A percentile compares a stretch with the other conserved stretches of the same genome.
These are phyloP conservation scores for Lasius fuliginosus DNA, from an alignment of 2,888 invertebrate species.

Conservation along the genomic window DNA sequence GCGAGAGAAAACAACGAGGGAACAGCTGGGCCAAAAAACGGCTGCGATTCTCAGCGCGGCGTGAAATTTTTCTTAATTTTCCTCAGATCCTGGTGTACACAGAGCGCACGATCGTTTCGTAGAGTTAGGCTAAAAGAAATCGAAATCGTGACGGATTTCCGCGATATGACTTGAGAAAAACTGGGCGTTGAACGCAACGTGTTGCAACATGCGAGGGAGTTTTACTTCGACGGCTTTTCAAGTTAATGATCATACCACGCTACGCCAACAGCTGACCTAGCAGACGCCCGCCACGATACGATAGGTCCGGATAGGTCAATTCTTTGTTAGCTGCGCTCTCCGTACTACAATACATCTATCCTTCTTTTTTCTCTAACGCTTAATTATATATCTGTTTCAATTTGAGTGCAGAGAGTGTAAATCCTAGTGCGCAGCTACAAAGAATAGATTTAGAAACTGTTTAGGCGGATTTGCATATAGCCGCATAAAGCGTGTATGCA, in stretches of 20 bases:
- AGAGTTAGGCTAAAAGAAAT: background rate
- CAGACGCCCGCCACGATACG: conserved; percentile 70
- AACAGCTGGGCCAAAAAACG: background rate
- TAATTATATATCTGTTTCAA: background rate
- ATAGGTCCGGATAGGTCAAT: conserved; percentile 4
- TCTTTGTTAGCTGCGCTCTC: background rate
- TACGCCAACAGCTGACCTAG: conserved; percentile 76
- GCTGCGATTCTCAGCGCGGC: background rate
- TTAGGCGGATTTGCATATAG: background rate
- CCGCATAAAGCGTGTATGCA: background rate
- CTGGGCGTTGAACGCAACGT: background rate
- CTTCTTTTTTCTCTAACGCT: background rate
- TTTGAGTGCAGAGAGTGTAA: background rate
- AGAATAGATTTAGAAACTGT: background rate
- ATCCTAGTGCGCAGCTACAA: background rate
- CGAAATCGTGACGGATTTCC: background rate
- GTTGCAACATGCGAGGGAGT: background rate
- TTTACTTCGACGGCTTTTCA: background rate
- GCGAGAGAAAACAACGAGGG: background rate
- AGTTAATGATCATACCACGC: background rate
- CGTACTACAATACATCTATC: background rate
- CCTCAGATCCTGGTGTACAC: background rate
- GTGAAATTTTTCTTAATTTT: background rate
- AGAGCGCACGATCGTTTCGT: background rate
- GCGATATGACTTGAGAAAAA: background rate